Conservation (phyloP, 2,113 vertebrate species). For the Struthidea cinerea region DNA sequence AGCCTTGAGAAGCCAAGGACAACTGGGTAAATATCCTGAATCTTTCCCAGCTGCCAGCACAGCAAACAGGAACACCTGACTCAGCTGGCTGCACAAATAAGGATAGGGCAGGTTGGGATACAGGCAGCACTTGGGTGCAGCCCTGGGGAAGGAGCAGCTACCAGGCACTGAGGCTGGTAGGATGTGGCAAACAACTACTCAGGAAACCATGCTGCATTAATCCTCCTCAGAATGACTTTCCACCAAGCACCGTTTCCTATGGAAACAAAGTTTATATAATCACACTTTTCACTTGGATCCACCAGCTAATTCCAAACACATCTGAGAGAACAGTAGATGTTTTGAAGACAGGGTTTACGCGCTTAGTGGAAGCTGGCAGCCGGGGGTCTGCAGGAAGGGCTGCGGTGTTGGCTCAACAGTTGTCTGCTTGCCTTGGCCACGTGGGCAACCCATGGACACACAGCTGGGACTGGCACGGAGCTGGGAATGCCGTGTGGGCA, state of each 20-base stretch:
- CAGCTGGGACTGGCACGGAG: not conserved
- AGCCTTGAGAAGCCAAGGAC: not conserved
- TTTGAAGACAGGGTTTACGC: not conserved
- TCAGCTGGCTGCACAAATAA: not conserved
- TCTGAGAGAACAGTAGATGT: not conserved
- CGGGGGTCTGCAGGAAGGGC: not conserved
- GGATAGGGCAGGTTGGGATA: fast-evolving
- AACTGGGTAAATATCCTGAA: not conserved
- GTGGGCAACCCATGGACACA: not conserved
- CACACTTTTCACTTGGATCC: not conserved
- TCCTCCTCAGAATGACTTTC: not conserved
- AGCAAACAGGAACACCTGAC: not conserved
- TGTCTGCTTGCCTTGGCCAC: not conserved
- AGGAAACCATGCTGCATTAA: not conserved
- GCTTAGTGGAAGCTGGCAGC: not conserved
- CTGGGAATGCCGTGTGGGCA: not conserved
- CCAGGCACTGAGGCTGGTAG: fast-evolving
- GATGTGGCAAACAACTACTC: not conserved
- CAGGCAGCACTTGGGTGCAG: not conserved
- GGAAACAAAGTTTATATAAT: slow-evolving; percentile 36
- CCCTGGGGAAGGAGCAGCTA: not conserved
- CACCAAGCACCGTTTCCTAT: not conserved
- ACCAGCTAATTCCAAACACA: not conserved
- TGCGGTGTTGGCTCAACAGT: not conserved
- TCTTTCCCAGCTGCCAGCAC: not conserved